Evolutionary conservation across 2,888 invertebrate species (phyloP).

Genomic region (Balanococcus diminutus): DNA sequence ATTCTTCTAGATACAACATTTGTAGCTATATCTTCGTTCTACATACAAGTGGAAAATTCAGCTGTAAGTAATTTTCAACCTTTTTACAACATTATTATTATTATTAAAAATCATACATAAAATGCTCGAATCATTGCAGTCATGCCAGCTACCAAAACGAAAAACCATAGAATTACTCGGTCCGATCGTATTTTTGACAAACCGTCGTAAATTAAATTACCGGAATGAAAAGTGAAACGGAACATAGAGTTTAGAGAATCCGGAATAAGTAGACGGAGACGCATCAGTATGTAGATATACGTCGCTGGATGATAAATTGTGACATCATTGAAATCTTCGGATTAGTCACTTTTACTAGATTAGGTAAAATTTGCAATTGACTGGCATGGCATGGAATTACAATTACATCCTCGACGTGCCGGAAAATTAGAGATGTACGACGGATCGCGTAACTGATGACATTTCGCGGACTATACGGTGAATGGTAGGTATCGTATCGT

Average conservation of each 20-base stretch:
- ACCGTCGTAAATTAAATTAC: neutral
- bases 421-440: neutral
- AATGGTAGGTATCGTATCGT: neutral
- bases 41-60: too few relatives aligned
- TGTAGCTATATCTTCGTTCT: too few relatives aligned
- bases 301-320: neutral
- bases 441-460: neutral
- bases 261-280: neutral
- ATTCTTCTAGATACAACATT: too few relatives aligned
- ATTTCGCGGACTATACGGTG: neutral
- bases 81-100: too few relatives aligned
- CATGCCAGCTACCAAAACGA: too few relatives aligned
- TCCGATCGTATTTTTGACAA: neutral
- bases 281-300: neutral
- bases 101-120: too few relatives aligned
- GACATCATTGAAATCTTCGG: constrained; percentile 12
- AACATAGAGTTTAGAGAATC: neutral
- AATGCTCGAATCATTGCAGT: too few relatives aligned
- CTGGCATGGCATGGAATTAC: neutral
- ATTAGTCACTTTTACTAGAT: constrained; percentile 14
- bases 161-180: too few relatives aligned
- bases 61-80: too few relatives aligned
- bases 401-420: neutral
- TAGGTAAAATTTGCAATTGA: neutral
- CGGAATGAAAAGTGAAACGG: constrained; percentile 16